Conservation (phyloP, 2,888 invertebrate genomes). For the Sipunculus nudus region DNA sequence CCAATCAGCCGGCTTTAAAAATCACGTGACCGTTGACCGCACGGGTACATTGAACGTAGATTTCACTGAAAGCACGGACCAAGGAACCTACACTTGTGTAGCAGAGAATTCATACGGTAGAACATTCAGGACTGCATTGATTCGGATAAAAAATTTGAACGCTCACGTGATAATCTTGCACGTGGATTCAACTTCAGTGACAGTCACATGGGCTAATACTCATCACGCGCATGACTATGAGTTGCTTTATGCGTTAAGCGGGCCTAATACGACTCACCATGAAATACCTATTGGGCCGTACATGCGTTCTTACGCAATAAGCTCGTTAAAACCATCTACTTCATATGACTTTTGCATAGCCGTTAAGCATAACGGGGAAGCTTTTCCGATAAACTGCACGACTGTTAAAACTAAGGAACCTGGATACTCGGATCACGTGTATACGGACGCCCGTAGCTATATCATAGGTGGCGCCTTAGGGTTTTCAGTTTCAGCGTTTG, state of each 20-base stretch:
- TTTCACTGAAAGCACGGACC: constrained; percentile 26
- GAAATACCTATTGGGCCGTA: constrained; percentile 33
- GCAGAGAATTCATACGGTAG: constrained; percentile 26
- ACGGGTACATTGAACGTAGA: constrained; percentile 28
- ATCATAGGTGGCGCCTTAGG: constrained; percentile 26
- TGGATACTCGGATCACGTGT: constrained; percentile 5
- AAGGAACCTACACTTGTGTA: constrained; percentile 34
- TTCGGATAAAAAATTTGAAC: constrained; percentile 30
- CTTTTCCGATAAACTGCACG: constrained; percentile 34
- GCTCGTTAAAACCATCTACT: constrained; percentile 25
- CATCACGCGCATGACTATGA: constrained; percentile 29
- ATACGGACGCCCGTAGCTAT: constrained; percentile 16
- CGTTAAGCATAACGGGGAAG: constrained; percentile 17
- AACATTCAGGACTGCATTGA: constrained; percentile 9
- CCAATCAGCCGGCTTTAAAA: background rate
- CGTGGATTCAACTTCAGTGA: constrained; percentile 31
- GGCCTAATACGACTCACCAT: constrained; percentile 8
- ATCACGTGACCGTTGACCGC: constrained; percentile 13
- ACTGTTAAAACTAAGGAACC: constrained; percentile 20
- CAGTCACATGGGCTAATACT: constrained; percentile 37
- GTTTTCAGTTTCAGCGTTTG: background rate
- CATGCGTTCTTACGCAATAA: constrained; percentile 40
- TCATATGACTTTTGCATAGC: constrained; percentile 39
- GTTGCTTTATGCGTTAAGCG: constrained; percentile 25
- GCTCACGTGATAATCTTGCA: constrained; percentile 32